These are phyloP conservation scores for Parazoanthus darwini DNA, from an alignment of 92 coral and sea anemone species.

Conservation along the genomic window DNA sequence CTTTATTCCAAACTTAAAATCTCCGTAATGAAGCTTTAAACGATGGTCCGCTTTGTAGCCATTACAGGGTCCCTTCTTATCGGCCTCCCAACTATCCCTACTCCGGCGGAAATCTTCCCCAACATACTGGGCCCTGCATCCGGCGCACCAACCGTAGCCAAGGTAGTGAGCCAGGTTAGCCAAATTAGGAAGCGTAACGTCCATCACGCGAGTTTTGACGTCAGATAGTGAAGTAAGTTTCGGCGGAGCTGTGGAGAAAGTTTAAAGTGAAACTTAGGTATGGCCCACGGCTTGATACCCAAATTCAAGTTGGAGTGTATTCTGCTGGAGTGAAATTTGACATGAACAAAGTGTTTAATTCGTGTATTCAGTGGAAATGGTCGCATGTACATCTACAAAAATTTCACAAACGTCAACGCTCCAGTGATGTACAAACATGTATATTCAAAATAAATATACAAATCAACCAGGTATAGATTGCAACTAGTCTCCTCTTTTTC, in stretches of 20 bases:
- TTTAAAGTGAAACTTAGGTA: too few relatives aligned
- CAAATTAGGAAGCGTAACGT: conserved; percentile 49
- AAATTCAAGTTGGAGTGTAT: too few relatives aligned
- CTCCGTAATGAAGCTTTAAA: conserved; percentile 36
- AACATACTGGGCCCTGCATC: conserved; percentile 43
- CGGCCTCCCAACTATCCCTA: conserved; percentile 57
- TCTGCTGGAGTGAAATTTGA: too few relatives aligned
- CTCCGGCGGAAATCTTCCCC: conserved; percentile 56
- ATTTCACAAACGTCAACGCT: too few relatives aligned
- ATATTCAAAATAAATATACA: too few relatives aligned
- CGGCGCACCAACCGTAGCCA: conserved; percentile 65
- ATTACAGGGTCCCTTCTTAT: conserved; percentile 35
- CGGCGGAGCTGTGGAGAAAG: conserved; percentile 32
- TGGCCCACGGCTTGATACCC: too few relatives aligned
- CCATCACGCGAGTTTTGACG: conserved; percentile 63
- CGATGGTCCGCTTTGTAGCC: conserved; percentile 59
- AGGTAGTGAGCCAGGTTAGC: conserved; percentile 49
- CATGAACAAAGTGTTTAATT: too few relatives aligned
- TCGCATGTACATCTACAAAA: too few relatives aligned
- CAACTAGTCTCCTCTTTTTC: too few relatives aligned
- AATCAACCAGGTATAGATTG: too few relatives aligned
- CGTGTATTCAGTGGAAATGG: too few relatives aligned
- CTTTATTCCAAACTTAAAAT: conserved; percentile 39
- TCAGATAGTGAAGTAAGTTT: conserved; percentile 35
- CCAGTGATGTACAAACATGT: too few relatives aligned